Conservation (phyloP, 2,797 vertebrate species). For the Pyrocephalus nanus region DNA sequence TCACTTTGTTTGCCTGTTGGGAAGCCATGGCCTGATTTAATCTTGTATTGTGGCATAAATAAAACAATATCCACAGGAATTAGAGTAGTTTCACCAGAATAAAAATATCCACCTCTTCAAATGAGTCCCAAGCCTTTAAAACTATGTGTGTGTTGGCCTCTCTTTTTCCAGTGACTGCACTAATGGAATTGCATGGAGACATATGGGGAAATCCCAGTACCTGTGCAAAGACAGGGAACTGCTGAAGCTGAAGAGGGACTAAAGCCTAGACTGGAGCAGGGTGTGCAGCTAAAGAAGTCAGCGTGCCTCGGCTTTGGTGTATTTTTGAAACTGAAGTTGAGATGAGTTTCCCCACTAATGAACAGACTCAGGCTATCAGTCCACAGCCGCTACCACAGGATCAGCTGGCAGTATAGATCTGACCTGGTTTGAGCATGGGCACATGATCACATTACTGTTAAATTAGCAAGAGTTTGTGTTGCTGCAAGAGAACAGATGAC, state of each 20-base stretch:
- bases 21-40: constrained; percentile 49
- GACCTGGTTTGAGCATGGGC: not conserved
- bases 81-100: constrained; percentile 20
- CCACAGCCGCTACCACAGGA: not conserved
- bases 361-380: not conserved
- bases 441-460: not conserved
- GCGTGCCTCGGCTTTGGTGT: not conserved
- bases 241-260: not conserved
- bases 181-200: constrained; percentile 1
- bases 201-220: not conserved
- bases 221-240: not conserved
- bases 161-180: constrained; percentile 25
- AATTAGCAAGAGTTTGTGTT: constrained; percentile 22
- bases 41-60: constrained; percentile 38
- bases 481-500: constrained; percentile 16
- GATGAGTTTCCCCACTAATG: not conserved
- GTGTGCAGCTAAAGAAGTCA: not conserved
- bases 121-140: not conserved
- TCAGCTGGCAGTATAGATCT: not conserved
- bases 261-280: not conserved
- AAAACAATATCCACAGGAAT: constrained; percentile 59
- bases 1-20: constrained; percentile 38
- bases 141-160: not conserved
- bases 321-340: not conserved
- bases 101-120: constrained; percentile 47